Percentiles rank a stretch among this genome's conserved stretches.
Conservation (phyloP, 1,140 invertebrate species). For the Lordiphosa clarofinis region DNA sequence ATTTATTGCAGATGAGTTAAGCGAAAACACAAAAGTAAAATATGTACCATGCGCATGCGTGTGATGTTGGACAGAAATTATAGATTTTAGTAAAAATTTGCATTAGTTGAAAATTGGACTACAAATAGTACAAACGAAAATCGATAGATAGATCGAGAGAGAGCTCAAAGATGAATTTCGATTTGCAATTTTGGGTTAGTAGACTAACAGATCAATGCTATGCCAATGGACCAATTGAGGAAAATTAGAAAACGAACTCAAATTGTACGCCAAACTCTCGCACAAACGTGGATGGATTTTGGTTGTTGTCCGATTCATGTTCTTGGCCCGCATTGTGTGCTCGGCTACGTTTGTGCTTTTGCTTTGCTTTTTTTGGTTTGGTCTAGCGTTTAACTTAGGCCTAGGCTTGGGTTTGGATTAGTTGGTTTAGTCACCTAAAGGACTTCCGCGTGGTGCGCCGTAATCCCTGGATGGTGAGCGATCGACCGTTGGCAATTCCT, state of each 20-base stretch:
- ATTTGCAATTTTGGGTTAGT: constrained; percentile 20
- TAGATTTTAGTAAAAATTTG: constrained; percentile 78
- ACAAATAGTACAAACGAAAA: constrained; percentile 68
- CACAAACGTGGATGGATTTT: constrained; percentile 45
- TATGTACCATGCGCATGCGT: constrained; percentile 80
- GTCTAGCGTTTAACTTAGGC: too few species aligned
- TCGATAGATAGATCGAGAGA: constrained; percentile 28
- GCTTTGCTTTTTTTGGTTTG: background rate
- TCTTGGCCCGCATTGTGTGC: constrained; percentile 19
- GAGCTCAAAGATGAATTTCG: constrained; percentile 17
- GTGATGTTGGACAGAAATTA: constrained; percentile 80
- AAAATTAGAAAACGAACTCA: constrained; percentile 13
- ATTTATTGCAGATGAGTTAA: constrained; percentile 70
- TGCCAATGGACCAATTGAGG: constrained; percentile 38
- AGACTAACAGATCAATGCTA: constrained; percentile 13
- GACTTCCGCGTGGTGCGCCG: constrained; percentile 83
- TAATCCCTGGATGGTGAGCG: constrained; percentile 88
- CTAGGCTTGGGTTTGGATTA: constrained; percentile 15
- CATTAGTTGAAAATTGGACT: constrained; percentile 61
- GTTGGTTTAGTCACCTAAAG: constrained; percentile 79
- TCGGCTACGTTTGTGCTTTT: constrained; percentile 53
- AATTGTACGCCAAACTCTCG: constrained; percentile 20
- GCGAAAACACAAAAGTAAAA: constrained; percentile 52
- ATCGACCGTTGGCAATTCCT: constrained; percentile 90
- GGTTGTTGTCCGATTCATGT: background rate